Conservation (phyloP, 2,797 vertebrate species). For the Lerista edwardsae region DNA sequence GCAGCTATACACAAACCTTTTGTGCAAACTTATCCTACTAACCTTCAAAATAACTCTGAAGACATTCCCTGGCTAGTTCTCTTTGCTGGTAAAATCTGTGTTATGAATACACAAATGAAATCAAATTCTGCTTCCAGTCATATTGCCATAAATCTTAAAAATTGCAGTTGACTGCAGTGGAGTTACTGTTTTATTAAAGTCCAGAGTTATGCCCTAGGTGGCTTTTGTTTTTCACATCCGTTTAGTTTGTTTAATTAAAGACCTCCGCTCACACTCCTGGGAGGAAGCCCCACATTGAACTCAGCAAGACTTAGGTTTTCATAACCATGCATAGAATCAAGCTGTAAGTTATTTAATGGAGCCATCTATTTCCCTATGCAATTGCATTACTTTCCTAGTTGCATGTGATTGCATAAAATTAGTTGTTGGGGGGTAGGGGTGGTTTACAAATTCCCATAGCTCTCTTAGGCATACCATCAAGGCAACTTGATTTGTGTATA, state of each 20-base stretch:
- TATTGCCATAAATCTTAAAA: conserved; percentile 8
- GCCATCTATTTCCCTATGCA: conserved; percentile 22
- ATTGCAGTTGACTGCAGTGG: not conserved
- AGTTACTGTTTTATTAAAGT: conserved; percentile 5
- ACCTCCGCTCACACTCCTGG: not conserved
- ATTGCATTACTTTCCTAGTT: conserved; percentile 21
- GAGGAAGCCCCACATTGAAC: not conserved
- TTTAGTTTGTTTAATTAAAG: not conserved
- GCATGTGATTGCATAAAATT: conserved; percentile 38
- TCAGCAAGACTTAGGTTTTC: not conserved
- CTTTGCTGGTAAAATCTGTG: conserved; percentile 7
- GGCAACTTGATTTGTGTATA: conserved; percentile 6
- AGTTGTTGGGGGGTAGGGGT: not conserved
- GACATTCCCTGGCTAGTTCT: not conserved
- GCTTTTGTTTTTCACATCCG: conserved; percentile 12
- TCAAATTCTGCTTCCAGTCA: conserved; percentile 13
- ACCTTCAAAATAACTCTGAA: conserved; percentile 7
- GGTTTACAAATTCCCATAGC: conserved; percentile 39
- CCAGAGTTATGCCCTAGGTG: not conserved
- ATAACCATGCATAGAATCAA: not conserved
- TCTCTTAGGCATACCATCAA: not conserved
- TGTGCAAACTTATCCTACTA: not conserved
- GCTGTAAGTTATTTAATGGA: not conserved
- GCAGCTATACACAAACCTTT: no score
- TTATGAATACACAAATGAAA: conserved; percentile 42